Evolutionary conservation across 1,140 invertebrate species (phyloP), one percentile per base, ranked within the genome.

Genomic region (Ephestia elutella): DNA sequence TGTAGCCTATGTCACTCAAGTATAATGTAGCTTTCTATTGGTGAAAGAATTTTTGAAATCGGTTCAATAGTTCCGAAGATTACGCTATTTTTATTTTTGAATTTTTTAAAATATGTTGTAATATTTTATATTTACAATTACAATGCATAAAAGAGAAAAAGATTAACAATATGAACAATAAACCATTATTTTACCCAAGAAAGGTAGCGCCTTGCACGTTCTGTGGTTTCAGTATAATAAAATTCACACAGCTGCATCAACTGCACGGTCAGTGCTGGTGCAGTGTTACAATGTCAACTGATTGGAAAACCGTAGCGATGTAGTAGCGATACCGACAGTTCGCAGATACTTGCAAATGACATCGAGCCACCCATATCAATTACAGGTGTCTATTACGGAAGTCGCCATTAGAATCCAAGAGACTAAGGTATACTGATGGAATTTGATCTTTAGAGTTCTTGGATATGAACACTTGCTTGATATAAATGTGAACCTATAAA

Each of bases 381-480:
- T 56, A 54, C 65, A 60, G 20, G 58, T 65, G 38, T 70, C 48
- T 32, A 57, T 60, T 65, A 63, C 65, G 54, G 68, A 66, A 62
- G 59, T 51, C 15, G 44, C 25, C 21, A 25, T 25, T 25, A 32
- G 30, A 10, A 20, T 13, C 32, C 4, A 4, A 32, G 30, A 32
- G 8, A 32, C 30, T 11, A n/a, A n/a, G n/a, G n/a, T n/a, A 58
- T 30, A 59, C 50, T 18, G 56, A 54, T 38, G 49, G 25, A 56
- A 70, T 64, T 44, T 25, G 59, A 69, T 69, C 63, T 59, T n/a
- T n/a, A n/a, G n/a, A n/a, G n/a, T n/a, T 17, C 13, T n/a, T 44
- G 13, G 13, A 44, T 44, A 15, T 44, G 13, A 44, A 32, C 30
- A 32, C 4, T 8, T 32, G 4, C 30, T 7, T 28, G 25, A 8